These are phyloP conservation scores for Ianthella basta DNA, from an alignment of 37 sponge, comb jelly and placozoan species.

Conservation along the genomic window DNA sequence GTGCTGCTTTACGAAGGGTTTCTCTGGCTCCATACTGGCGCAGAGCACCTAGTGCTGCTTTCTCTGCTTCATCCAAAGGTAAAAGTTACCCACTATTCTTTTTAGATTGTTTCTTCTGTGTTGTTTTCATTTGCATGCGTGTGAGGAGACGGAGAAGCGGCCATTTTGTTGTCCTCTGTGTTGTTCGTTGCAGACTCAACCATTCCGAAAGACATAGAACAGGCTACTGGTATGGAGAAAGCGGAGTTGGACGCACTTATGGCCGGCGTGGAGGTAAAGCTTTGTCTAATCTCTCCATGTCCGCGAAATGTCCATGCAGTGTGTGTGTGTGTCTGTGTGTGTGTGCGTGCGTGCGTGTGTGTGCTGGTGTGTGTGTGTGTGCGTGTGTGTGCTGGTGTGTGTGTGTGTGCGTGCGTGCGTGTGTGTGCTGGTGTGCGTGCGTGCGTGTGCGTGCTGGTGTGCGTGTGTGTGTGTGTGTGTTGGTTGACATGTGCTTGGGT, in stretches of 20 bases:
- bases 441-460: too few relatives aligned
- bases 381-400: background rate
- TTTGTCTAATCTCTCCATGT: background rate
- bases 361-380: background rate
- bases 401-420: background rate
- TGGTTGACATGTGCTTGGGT: too few relatives aligned
- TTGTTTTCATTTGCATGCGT: background rate
- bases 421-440: background rate
- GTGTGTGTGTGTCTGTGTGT: slow-evolving; percentile 11
- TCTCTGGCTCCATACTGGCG: slow-evolving; percentile 5
- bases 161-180: background rate
- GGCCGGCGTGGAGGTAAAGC: slow-evolving; percentile 74
- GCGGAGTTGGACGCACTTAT: slow-evolving; percentile 82
- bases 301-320: background rate
- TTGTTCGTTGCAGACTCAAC: background rate
- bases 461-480: too few relatives aligned
- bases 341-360: background rate
- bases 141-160: background rate
- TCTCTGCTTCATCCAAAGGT: slow-evolving; percentile 11
- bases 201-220: slow-evolving; percentile 56
- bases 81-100: background rate
- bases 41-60: slow-evolving; percentile 1
- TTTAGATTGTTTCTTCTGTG: background rate
- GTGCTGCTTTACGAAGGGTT: slow-evolving; percentile 27
- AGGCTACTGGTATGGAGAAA: slow-evolving; percentile 91